A percentile compares a stretch with the other conserved stretches of the same genome.
Conservation (phyloP, 2,797 vertebrate genomes). For the Sarcoramphus papa region DNA sequence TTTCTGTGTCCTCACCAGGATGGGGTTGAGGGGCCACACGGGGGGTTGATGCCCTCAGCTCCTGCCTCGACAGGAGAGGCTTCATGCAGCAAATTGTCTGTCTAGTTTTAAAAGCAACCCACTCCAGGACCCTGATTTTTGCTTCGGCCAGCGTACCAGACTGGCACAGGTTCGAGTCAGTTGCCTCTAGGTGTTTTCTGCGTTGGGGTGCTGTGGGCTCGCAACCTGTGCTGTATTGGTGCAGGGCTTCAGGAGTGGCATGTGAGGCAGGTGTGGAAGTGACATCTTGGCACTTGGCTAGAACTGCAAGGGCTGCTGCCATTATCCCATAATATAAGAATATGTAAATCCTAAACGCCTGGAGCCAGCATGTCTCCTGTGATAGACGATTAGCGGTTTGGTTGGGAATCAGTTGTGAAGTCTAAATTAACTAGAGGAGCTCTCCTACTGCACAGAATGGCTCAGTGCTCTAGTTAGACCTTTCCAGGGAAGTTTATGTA, state of each 20-base stretch:
- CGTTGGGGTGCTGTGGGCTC: neutral
- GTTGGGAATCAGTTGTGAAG: neutral
- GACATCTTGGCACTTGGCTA: neutral
- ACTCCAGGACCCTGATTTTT: neutral
- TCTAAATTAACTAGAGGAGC: neutral
- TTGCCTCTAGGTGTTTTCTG: neutral
- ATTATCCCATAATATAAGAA: neutral
- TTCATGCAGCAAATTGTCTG: neutral
- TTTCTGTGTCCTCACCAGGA: rapidly evolving
- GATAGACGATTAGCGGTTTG: neutral
- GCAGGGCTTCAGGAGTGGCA: neutral
- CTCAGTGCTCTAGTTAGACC: neutral
- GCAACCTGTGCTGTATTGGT: neutral
- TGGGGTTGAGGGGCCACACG: rapidly evolving
- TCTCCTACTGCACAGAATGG: neutral
- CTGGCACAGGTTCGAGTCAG: neutral
- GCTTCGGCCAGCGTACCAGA: rapidly evolving
- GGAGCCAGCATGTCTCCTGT: neutral
- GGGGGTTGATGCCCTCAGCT: neutral
- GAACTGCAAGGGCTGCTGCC: neutral
- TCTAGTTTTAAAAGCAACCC: neutral
- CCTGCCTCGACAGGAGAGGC: neutral
- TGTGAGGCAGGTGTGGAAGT: neutral
- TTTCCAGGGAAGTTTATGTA: neutral
- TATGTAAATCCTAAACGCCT: rapidly evolving